phyloP scores from a whole-genome alignment of 2,888 invertebrate genomes.

The Pammene aurita region DNA sequence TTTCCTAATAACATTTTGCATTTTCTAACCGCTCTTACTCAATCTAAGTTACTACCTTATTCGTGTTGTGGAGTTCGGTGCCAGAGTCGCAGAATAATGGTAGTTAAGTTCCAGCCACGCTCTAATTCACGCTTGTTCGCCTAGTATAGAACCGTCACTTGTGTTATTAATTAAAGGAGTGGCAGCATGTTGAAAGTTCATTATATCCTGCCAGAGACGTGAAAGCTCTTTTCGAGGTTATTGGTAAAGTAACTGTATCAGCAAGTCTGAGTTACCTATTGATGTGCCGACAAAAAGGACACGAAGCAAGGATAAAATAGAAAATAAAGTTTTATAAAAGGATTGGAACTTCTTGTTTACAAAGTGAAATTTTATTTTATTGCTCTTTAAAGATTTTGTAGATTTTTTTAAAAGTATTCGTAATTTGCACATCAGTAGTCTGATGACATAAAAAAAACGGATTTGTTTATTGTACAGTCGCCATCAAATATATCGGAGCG shows the following conservation, averaged over 20 bases:
- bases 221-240: background rate
- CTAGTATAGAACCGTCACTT: conserved; percentile 50
- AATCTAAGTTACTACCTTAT: conserved; percentile 49
- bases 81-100: conserved; percentile 64
- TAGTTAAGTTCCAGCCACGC: conserved; percentile 60
- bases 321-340: too few species aligned
- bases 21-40: conserved; percentile 5
- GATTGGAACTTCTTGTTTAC: too few species aligned
- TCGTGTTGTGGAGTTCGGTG: conserved; percentile 62
- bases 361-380: too few species aligned
- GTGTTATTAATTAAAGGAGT: conserved; percentile 60
- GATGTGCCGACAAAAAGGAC: too few species aligned
- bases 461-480: too few species aligned
- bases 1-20: too few species aligned
- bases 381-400: too few species aligned
- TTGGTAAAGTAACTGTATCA: background rate
- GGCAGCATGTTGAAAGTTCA: conserved; percentile 47
- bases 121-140: conserved; percentile 60
- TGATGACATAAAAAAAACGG: too few species aligned
- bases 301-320: too few species aligned
- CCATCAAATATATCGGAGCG: too few species aligned
- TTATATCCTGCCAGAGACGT: conserved; percentile 36
- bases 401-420: too few species aligned
- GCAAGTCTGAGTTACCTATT: background rate
- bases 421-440: too few species aligned